Percentiles rank a stretch among this genome's conserved stretches.
Conservation (phyloP, 2,888 invertebrate species). For the Oxycera nigricornis region DNA sequence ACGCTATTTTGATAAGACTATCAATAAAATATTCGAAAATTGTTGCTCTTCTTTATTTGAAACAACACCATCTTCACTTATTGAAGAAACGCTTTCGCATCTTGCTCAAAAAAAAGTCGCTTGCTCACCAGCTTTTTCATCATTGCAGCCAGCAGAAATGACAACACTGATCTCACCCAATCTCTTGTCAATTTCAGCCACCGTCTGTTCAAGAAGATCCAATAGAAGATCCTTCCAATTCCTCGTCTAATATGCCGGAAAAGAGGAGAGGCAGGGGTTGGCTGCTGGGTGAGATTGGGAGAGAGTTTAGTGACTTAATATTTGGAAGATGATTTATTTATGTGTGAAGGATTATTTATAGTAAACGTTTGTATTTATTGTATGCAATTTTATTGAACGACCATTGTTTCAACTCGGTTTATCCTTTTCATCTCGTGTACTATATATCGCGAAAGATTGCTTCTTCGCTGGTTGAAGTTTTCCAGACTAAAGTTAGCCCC, state of each 20-base stretch:
- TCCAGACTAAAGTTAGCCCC: too few relatives aligned
- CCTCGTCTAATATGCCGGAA: background rate
- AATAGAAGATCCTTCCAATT: background rate
- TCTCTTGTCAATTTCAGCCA: constrained; percentile 17
- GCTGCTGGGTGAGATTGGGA: constrained; percentile 55
- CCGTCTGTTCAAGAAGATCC: background rate
- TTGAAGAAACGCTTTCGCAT: background rate
- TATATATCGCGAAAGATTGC: background rate
- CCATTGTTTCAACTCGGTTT: background rate
- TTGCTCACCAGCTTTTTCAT: background rate
- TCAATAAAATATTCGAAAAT: too few relatives aligned
- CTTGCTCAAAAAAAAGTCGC: background rate
- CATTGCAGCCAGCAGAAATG: background rate
- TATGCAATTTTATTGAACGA: too few relatives aligned
- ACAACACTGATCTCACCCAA: background rate
- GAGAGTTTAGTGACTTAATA: background rate
- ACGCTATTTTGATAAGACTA: too few relatives aligned
- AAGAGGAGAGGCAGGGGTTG: constrained; percentile 40
- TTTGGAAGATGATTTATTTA: background rate
- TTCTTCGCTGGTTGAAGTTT: background rate
- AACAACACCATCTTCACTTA: background rate
- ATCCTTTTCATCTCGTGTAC: background rate
- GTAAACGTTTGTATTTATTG: background rate
- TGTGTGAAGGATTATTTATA: background rate
- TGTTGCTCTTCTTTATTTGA: too few relatives aligned